Conservation (phyloP, 2,113 vertebrate species). For the Arenaria interpres region DNA sequence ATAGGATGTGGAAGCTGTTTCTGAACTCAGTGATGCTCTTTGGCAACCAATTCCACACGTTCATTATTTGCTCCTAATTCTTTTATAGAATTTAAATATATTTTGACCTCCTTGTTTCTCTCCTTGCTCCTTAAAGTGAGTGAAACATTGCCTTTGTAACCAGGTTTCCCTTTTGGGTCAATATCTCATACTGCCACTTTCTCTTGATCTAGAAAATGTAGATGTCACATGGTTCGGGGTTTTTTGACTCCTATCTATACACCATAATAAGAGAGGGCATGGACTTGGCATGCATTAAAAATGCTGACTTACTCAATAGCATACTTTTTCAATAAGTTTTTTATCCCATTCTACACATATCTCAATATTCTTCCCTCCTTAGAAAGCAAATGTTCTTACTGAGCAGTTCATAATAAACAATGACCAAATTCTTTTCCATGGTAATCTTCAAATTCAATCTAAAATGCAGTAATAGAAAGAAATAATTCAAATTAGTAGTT, state of each 20-base stretch:
- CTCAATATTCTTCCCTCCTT: neutral
- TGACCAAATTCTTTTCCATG: neutral
- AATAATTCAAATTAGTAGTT: neutral
- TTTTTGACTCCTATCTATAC: neutral
- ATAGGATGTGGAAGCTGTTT: neutral
- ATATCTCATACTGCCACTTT: neutral
- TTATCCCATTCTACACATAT: neutral
- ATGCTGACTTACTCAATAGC: neutral
- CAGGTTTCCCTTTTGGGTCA: neutral
- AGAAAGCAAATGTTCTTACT: neutral
- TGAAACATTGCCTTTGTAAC: neutral
- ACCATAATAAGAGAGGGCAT: neutral
- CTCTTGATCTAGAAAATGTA: neutral
- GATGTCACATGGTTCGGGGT: accelerated
- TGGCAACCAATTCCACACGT: neutral
- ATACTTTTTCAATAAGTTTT: neutral
- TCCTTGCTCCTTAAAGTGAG: neutral
- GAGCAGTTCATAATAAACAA: neutral
- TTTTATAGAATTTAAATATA: neutral
- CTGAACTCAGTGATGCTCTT: neutral
- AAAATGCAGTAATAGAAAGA: neutral
- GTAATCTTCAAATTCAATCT: neutral
- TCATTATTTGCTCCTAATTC: neutral
- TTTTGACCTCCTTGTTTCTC: neutral
- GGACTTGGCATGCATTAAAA: neutral